Evolutionary conservation across 1,140 invertebrate genomes (phyloP), one percentile per base, ranked within the genome.

Genomic region (Lethrus apterus): DNA sequence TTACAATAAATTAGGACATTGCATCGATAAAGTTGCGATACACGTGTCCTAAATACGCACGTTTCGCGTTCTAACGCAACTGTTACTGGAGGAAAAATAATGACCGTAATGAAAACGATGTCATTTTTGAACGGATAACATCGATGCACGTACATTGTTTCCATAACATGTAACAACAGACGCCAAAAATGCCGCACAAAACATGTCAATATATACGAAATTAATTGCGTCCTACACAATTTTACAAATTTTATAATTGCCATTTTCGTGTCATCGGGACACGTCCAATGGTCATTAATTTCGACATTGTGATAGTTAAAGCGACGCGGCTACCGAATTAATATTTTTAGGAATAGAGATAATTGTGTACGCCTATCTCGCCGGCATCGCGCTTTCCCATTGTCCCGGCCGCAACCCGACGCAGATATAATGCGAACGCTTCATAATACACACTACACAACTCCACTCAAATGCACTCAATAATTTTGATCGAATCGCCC

Each of bases 221-320:
- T 52, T 57, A 54, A 54, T 57, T 45, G 54, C 48, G 45, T 57
- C 55, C 55, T 54, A n/a, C n/a, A 44, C 46, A 48, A 33, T 57
- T 54, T 57, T 54, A 57, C 52, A 57, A 57, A 56, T 56, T 56
- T 56, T 56, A 48, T 52, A 57, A 57, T 57, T 57, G 52, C 46
- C 46, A 51, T 54, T 57, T 57, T 57, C 46, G 35, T 38, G 35
- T 38, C 35, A 38, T 38, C 35, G 35, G 19, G 35, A 38, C 24
- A 47, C 47, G 40, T 33, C 48, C 14, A 30, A 26, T 42, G 26
- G 40, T 42, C 26, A 42, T 42, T 29, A 42, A 29, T 42, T n/a
- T 29, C 11, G 26, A 30, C 10, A 29, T 31, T 30, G 41, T 30
- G 15, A 19, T 30, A 30, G 20, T 30, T 14, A 31, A 11, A 10